Base-by-base conservation (phyloP, 2,888 invertebrate species). In the Sicus ferrugineus region DNA sequence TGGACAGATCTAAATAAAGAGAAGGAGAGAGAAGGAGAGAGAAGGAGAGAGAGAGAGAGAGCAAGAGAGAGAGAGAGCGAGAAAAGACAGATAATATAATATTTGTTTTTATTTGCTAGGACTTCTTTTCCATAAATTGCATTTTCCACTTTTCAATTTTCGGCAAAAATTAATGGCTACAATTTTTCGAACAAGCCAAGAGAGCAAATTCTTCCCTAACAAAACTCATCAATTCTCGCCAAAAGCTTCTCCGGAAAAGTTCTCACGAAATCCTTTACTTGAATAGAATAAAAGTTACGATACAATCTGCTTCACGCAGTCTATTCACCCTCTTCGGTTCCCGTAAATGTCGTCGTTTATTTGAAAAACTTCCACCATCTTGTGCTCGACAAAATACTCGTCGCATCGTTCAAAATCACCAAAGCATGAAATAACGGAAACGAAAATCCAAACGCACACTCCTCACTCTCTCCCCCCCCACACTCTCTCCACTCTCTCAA, bases 1-100 rank as follows among this genome's bases (percentile, higher is more conserved):
- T 85, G 31, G 88, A 88, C 9, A 88, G 87, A 81, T 88, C 88
- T 79, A 65, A 0, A 61, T 68, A 30, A 16, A 16, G 21, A 50
- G 21, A 52, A 34, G 14, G n/a, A 5, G 38, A 19, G 4, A 11
- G 23, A 34, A 3, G 21, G 16, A 19, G 38, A 38, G 38, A 9
- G 6, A 38, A 38, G 38, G 11, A 38, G 6, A 38, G 11, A 38
- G 21, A 21, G 23, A 19, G 19, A 21, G 26, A 30, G 16, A 6
- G 26, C 0, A 9, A 61, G 38, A 34, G 59, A 16, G 42, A n/a
- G n/a, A n/a, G n/a, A n/a, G n/a, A n/a, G n/a, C n/a, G n/a, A n/a
- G n/a, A 2, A 21, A 21, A 0, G n/a, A 2, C n/a, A 2, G 2
- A 59, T 31, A 59, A 59, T 21, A 26, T 14, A 14, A 23, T 9